Evolutionary conservation across 2,113 vertebrate genomes (phyloP).

Genomic region (Xiphophorus couchianus): DNA sequence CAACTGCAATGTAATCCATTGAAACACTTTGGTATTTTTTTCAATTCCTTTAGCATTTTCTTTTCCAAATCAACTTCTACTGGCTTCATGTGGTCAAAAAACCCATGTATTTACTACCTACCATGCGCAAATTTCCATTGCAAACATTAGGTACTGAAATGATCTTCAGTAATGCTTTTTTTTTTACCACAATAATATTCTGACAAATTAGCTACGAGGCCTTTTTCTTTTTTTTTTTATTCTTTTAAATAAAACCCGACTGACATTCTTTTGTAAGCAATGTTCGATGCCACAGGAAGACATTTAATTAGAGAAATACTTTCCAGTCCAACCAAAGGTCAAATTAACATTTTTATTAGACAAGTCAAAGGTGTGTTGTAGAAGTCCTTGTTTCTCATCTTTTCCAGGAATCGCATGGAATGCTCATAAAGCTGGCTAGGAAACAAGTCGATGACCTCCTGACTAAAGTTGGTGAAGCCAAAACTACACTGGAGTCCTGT

Average conservation of each 20-base stretch:
- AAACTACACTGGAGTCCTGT: no score
- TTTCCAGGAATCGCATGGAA: conserved; percentile 80
- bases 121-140: neutral
- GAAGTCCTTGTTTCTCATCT: conserved; percentile 5
- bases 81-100: neutral
- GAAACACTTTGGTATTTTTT: neutral
- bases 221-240: neutral
- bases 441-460: no score
- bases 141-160: no score
- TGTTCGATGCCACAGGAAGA: neutral
- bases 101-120: neutral
- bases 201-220: neutral
- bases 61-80: neutral
- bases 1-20: neutral
- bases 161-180: neutral
- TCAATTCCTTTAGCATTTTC: neutral
- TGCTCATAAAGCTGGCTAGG: conserved; percentile 80
- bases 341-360: neutral
- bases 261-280: neutral
- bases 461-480: no score
- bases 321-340: neutral
- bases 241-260: neutral
- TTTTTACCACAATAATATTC: neutral
- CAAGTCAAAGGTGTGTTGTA: neutral
- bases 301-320: neutral